A percentile compares a stretch with the other conserved stretches of the same genome.
Evolutionary conservation across 37 sponge, comb jelly and placozoan genomes (phyloP).

Genomic region (Eunapius fragilis): DNA sequence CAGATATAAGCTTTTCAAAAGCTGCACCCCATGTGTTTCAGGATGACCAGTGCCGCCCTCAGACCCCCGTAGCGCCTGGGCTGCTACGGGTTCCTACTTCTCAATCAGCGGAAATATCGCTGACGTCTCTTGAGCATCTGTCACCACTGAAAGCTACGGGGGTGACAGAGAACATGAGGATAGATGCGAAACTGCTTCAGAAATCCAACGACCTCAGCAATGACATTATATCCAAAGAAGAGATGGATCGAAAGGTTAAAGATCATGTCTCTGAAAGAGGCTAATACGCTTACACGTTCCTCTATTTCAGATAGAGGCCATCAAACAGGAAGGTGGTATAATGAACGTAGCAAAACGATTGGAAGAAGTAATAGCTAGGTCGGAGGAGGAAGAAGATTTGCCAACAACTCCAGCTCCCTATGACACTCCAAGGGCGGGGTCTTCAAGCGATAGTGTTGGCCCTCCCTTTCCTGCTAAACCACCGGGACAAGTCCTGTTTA

Average conservation of each 20-base stretch:
- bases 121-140: not conserved
- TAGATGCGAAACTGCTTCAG: not conserved
- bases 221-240: not conserved
- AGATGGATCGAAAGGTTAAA: slow-evolving; percentile 1
- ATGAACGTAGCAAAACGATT: not conserved
- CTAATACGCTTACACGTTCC: not conserved
- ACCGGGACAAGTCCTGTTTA: slow-evolving; percentile 19
- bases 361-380: not conserved
- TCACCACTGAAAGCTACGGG: not conserved
- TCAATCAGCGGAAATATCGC: not conserved
- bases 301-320: slow-evolving; percentile 2
- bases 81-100: not conserved
- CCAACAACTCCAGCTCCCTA: not conserved
- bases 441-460: not conserved
- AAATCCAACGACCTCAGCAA: not conserved
- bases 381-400: not conserved
- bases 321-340: not conserved
- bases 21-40: not conserved
- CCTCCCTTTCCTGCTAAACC: slow-evolving; percentile 14
- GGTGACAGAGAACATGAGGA: not conserved
- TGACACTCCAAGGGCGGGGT: not conserved
- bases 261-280: not conserved
- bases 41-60: not conserved
- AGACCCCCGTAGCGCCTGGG: not conserved
- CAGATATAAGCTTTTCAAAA: not conserved